phyloP scores from a whole-genome alignment of 2,113 vertebrate species.

The Daphoenositta chrysoptera region DNA sequence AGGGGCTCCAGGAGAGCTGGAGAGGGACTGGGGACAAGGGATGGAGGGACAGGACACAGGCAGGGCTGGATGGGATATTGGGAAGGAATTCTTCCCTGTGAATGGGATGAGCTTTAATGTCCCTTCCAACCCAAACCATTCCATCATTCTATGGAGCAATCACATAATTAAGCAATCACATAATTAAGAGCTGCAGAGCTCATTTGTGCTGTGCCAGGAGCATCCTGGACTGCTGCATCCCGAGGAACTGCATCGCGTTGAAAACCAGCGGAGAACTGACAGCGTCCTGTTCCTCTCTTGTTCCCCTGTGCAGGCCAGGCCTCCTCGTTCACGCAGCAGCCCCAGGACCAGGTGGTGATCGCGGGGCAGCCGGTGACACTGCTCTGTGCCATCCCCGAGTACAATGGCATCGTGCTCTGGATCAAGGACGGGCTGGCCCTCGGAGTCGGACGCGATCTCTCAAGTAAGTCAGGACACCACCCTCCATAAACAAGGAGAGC shows the following conservation, averaged over 20 bases:
- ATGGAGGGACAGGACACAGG: neutral
- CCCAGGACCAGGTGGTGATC: conserved; percentile 94
- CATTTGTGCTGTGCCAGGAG: neutral
- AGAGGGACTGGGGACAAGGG: neutral
- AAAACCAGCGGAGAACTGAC: accelerated
- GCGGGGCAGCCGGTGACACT: conserved; percentile 91
- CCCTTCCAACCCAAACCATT: neutral
- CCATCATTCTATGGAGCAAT: neutral
- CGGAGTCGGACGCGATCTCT: conserved; percentile 91
- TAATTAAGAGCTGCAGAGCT: neutral
- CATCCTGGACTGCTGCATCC: neutral
- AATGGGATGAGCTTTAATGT: neutral
- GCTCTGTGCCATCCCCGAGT: conserved; percentile 90
- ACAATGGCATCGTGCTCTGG: conserved; percentile 94
- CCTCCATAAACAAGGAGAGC: accelerated
- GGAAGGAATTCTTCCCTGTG: accelerated
- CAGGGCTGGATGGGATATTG: accelerated
- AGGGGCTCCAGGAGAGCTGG: neutral
- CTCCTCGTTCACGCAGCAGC: conserved; percentile 92
- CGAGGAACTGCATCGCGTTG: accelerated
- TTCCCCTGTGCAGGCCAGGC: conserved; percentile 72
- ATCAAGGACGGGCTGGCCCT: conserved; percentile 94
- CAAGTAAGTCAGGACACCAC: conserved; percentile 72
- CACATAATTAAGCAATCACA: accelerated
- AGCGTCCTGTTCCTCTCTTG: neutral